Conservation (phyloP, 2,797 vertebrate species). For the Tangara arthus region DNA sequence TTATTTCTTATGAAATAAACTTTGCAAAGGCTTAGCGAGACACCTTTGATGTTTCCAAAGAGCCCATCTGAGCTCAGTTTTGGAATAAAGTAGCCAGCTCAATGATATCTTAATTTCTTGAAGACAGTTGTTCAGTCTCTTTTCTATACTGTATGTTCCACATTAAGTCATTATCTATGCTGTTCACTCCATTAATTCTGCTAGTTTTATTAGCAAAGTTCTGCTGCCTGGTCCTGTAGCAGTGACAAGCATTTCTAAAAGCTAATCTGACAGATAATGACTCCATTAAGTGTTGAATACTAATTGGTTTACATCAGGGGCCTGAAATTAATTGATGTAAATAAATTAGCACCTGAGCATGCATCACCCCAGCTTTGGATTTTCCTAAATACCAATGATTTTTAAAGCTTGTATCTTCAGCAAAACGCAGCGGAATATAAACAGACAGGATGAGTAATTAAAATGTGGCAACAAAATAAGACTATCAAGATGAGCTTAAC, state of each 20-base stretch:
- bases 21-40: not conserved
- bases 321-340: slow-evolving; percentile 94
- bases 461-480: slow-evolving; percentile 71
- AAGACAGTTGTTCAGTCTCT: slow-evolving; percentile 82
- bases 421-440: slow-evolving; percentile 68
- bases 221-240: slow-evolving; percentile 79
- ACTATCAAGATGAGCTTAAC: slow-evolving; percentile 65
- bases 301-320: slow-evolving; percentile 96
- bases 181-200: slow-evolving; percentile 94
- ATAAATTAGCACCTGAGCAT: slow-evolving; percentile 95
- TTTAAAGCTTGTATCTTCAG: slow-evolving; percentile 71
- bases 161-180: slow-evolving; percentile 96
- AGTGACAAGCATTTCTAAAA: slow-evolving; percentile 88
- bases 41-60: slow-evolving; percentile 15
- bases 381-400: slow-evolving; percentile 75
- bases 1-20: not conserved
- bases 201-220: slow-evolving; percentile 92
- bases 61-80: slow-evolving; percentile 40
- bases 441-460: slow-evolving; percentile 72
- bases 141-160: slow-evolving; percentile 91
- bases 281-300: slow-evolving; percentile 92
- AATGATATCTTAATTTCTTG: slow-evolving; percentile 89
- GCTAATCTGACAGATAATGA: slow-evolving; percentile 97
- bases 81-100: slow-evolving; percentile 76
- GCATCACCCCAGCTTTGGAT: slow-evolving; percentile 77